Evolutionary conservation across 1,140 invertebrate species (phyloP).

Genomic region (Battus philenor): DNA sequence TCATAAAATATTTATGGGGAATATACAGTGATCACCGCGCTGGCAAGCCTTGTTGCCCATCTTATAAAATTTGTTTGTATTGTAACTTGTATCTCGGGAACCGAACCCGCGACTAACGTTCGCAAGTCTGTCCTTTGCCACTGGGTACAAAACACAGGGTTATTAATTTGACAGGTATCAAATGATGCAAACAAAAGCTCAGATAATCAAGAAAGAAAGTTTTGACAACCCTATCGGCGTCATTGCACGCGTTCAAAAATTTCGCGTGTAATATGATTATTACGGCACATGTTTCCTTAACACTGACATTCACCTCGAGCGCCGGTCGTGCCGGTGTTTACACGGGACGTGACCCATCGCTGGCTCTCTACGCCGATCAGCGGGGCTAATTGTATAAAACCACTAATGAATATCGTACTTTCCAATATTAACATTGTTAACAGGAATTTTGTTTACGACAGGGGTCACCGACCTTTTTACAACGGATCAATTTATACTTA

Average conservation of each 20-base stretch:
- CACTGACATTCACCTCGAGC: constrained; percentile 46
- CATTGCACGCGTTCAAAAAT: background rate
- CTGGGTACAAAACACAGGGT: too few species aligned
- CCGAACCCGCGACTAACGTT: too few species aligned
- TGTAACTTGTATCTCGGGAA: too few species aligned
- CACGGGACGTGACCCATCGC: background rate
- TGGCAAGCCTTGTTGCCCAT: too few species aligned
- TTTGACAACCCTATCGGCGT: constrained; percentile 1
- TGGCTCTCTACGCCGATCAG: background rate
- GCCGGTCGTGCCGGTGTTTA: constrained; percentile 13
- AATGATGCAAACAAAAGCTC: too few species aligned
- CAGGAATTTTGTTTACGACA: too few species aligned
- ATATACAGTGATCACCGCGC: too few species aligned
- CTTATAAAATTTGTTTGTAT: too few species aligned
- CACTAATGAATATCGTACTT: background rate
- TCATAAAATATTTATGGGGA: too few species aligned
- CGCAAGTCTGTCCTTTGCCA: too few species aligned
- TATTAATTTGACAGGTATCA: too few species aligned
- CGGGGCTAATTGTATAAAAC: background rate
- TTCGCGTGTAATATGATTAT: constrained; percentile 16
- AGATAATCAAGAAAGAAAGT: too few species aligned
- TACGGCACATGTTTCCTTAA: constrained; percentile 20
- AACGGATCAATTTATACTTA: background rate
- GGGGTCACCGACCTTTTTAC: background rate
- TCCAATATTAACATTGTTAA: constrained; percentile 1